Evolutionary conservation across 2,113 vertebrate genomes (phyloP).

Genomic region (Peromyscus maniculatus): DNA sequence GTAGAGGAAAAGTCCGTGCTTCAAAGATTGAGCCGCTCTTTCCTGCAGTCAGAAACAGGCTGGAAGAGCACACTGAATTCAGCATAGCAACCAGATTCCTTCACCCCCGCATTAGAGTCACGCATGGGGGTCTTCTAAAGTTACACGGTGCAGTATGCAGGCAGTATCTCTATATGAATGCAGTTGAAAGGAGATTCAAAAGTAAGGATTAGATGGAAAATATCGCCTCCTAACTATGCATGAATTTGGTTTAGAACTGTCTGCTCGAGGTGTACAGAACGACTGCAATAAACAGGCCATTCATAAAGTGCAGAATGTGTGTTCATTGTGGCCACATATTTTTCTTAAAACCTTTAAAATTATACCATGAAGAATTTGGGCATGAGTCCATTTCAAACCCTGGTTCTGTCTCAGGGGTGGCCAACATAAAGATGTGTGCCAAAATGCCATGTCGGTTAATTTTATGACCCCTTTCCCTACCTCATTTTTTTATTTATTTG

Average conservation of each 20-base stretch:
- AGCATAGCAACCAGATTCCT: background rate
- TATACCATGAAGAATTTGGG: slow-evolving; percentile 73
- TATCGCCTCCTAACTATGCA: background rate
- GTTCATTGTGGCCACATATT: slow-evolving; percentile 73
- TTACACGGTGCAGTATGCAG: background rate
- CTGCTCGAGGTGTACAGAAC: slow-evolving; percentile 39
- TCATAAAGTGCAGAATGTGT: slow-evolving; percentile 66
- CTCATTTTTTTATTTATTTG: slow-evolving; percentile 55
- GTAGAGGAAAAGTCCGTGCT: slow-evolving; percentile 65
- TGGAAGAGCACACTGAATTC: background rate
- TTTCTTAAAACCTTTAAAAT: slow-evolving; percentile 75
- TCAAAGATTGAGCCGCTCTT: slow-evolving; percentile 71
- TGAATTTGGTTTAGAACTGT: slow-evolving; percentile 57
- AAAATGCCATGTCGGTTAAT: slow-evolving; percentile 57
- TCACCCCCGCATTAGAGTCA: background rate
- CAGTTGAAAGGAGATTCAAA: slow-evolving; percentile 44
- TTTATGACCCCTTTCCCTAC: slow-evolving; percentile 53
- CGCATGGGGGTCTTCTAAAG: background rate
- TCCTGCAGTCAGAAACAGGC: slow-evolving; percentile 63
- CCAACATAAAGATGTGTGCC: slow-evolving; percentile 48
- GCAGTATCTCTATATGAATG: background rate
- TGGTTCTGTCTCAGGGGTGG: slow-evolving; percentile 73
- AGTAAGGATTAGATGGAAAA: slow-evolving; percentile 39
- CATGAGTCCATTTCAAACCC: slow-evolving; percentile 74
- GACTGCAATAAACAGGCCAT: slow-evolving; percentile 69